Evolutionary conservation across 2,113 vertebrate species (phyloP), one percentile per base, ranked within the genome.

Genomic region (Rhineura floridana): DNA sequence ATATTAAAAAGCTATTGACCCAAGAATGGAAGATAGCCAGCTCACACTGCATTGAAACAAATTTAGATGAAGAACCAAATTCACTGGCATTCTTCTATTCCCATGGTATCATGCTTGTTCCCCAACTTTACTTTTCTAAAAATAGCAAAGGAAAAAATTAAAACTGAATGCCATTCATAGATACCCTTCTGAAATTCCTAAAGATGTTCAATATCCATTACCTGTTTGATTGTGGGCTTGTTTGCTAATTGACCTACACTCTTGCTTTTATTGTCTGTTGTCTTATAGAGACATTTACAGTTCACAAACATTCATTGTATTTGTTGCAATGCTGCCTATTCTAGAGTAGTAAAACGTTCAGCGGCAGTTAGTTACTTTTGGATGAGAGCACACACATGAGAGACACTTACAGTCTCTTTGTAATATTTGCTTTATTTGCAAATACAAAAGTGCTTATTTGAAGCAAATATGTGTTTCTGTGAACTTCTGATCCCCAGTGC

Each of bases 51-150:
- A 90, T 95, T 95, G 95, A 95, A 94, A 91, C 90, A 95, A 94
- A 96, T 95, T 95, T 93, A 95, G 94, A 95, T 94, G 93, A 92
- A 91, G 93, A 95, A 93, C 95, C 92, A 95, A 93, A 95, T 94
- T 95, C 93, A 87, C 44, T 93, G 93, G 92, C 96, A 96, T 97
- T 96, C 96, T 93, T 97, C 89, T 95, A 95, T 96, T 96, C 96
- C 96, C 96, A 92, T 90, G 95, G 95, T 97, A 94, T 93, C 87
- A 52, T 84, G 91, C 92, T 87, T 95, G 84, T 94, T 96, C 95
- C 91, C 92, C 89, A 91, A 92, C 93, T 96, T 93, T 94, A 93
- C 95, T 95, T 96, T 96, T 96, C 95, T 95, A 95, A 95, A 95
- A 96, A 96, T 92, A 94, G 91, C 87, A 93, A 84, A 94, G 93